phyloP scores from a whole-genome alignment of 2,797 vertebrate species.

The Dallia pectoralis region DNA sequence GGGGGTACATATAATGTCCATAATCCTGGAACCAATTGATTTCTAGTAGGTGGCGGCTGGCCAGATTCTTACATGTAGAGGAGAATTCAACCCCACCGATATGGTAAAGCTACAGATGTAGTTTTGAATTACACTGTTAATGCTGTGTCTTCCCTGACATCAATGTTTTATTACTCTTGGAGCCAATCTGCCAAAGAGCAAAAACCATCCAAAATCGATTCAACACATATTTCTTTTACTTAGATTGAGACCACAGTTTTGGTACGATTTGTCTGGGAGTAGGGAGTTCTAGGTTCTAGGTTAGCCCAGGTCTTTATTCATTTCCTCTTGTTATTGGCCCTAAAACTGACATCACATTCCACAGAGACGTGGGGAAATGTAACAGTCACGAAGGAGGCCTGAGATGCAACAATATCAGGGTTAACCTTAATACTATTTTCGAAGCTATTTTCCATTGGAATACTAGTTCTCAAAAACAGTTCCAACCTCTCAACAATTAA shows the following conservation, averaged over 20 bases:
- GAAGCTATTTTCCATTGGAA: too few species aligned
- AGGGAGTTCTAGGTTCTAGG: not conserved
- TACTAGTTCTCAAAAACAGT: too few species aligned
- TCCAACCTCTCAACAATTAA: too few species aligned
- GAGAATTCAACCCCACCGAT: not conserved
- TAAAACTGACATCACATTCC: not conserved
- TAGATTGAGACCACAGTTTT: not conserved
- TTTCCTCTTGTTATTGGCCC: not conserved
- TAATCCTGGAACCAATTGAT: not conserved
- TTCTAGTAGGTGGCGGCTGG: not conserved
- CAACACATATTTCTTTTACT: not conserved
- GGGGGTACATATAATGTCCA: not conserved
- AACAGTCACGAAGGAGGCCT: too few species aligned
- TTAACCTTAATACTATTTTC: too few species aligned
- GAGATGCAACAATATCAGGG: too few species aligned
- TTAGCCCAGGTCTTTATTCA: not conserved
- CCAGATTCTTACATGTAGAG: not conserved
- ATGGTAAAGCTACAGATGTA: not conserved
- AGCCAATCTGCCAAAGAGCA: not conserved
- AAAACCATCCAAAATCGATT: not conserved
- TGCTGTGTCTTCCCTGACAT: not conserved
- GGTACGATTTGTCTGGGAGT: not conserved
- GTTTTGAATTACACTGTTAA: not conserved
- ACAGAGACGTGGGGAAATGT: not conserved
- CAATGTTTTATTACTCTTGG: not conserved